Evolutionary conservation across 2,113 vertebrate genomes (phyloP).

Genomic region (Ochotona princeps): DNA sequence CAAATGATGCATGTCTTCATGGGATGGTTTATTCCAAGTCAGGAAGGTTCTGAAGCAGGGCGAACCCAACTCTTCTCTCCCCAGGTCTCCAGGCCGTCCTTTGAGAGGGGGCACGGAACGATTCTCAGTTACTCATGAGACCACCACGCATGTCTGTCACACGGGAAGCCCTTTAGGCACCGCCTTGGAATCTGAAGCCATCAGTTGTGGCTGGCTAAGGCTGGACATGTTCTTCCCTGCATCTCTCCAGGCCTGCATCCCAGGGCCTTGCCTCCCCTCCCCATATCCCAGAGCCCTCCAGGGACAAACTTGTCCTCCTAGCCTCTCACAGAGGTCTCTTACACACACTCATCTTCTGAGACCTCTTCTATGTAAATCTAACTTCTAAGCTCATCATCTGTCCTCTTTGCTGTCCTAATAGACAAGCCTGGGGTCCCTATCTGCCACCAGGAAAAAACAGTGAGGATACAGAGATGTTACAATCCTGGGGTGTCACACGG

Average conservation of each 20-base stretch:
- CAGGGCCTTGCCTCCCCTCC: neutral
- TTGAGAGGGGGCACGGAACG: neutral
- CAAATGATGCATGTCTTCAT: neutral
- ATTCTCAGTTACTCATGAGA: neutral
- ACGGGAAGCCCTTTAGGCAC: neutral
- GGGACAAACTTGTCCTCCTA: neutral
- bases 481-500: neutral
- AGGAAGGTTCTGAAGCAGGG: neutral
- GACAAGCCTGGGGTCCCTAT: neutral
- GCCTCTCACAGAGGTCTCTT: neutral
- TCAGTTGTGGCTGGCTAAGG: neutral
- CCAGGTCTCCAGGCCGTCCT: fast-evolving
- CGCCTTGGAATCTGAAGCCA: neutral
- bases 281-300: neutral
- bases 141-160: neutral
- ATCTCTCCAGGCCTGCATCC: neutral
- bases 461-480: neutral
- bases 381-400: neutral
- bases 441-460: neutral
- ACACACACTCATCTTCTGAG: neutral
- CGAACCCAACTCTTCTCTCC: neutral
- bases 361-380: neutral
- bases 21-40: neutral
- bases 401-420: neutral
- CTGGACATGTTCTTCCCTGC: neutral